Percentiles rank a stretch among this genome's conserved stretches.
Conservation (phyloP, 2,113 vertebrate genomes). For the Scolopax mira region DNA sequence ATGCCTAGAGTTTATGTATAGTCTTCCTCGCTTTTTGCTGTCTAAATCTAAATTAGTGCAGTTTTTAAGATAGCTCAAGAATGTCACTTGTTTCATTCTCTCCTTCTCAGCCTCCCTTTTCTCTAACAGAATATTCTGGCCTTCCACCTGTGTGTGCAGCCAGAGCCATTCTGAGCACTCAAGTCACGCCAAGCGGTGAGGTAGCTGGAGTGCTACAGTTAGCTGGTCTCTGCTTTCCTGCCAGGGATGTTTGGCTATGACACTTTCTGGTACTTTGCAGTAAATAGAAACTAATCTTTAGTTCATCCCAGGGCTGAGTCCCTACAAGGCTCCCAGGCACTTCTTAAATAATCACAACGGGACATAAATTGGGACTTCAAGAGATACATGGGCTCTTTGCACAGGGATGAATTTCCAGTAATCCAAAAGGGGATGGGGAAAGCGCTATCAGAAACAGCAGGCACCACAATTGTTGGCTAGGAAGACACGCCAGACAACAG, state of each 20-base stretch:
- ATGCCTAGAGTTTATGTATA: neutral
- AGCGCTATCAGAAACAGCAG: neutral
- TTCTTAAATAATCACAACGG: conserved; percentile 23
- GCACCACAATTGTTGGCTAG: neutral
- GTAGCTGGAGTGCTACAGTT: neutral
- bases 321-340: neutral
- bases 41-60: neutral
- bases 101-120: neutral
- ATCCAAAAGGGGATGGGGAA: conserved; percentile 9
- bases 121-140: neutral
- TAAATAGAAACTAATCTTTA: conserved; percentile 51
- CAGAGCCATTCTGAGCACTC: neutral
- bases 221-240: neutral
- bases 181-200: neutral
- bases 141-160: neutral
- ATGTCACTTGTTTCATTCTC: neutral
- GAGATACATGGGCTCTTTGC: neutral
- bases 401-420: neutral
- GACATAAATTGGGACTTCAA: neutral
- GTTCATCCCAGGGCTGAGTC: neutral
- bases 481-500: conserved; percentile 7
- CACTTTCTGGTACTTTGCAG: neutral
- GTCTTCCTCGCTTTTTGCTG: neutral
- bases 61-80: neutral
- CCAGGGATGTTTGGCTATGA: neutral